A percentile compares a stretch with the other conserved stretches of the same genome.
Evolutionary conservation across 2,797 vertebrate species (phyloP).

Genomic region (Lepilemur ruficaudatus): DNA sequence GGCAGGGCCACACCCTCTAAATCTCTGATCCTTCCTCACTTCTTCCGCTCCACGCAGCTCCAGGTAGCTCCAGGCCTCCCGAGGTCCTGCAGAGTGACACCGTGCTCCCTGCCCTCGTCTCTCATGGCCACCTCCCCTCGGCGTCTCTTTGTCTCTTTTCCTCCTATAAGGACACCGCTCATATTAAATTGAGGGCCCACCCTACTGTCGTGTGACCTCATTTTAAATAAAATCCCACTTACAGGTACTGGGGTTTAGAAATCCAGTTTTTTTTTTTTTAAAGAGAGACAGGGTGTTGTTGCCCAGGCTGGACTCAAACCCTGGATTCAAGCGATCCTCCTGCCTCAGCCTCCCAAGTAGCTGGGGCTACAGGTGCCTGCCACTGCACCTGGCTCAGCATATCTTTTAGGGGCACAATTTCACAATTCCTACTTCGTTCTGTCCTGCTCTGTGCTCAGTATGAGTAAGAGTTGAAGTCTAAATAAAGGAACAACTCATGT

Average conservation of each 20-base stretch:
- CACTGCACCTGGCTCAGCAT: neutral
- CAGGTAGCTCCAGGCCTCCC: neutral
- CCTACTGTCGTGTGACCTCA: neutral
- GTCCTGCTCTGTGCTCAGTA: neutral
- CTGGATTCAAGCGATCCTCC: neutral
- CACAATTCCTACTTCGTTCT: neutral
- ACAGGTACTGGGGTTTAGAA: neutral
- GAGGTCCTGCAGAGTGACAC: neutral
- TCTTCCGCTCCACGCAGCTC: neutral
- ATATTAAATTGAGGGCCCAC: neutral
- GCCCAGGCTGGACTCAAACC: neutral
- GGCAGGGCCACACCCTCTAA: rapidly evolving
- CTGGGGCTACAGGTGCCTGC: neutral
- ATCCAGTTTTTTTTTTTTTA: neutral
- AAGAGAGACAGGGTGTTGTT: neutral
- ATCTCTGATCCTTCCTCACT: neutral
- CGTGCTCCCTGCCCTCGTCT: neutral
- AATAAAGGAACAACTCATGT: neutral
- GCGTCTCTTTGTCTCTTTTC: neutral
- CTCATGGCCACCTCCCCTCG: rapidly evolving
- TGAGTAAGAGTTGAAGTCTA: neutral
- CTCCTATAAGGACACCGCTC: neutral
- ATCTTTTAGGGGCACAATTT: neutral
- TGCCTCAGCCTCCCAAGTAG: neutral
- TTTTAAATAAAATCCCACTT: neutral